These are phyloP conservation scores for Bombus ignitus DNA, from an alignment of 1,140 invertebrate genomes.

Conservation along the genomic window DNA sequence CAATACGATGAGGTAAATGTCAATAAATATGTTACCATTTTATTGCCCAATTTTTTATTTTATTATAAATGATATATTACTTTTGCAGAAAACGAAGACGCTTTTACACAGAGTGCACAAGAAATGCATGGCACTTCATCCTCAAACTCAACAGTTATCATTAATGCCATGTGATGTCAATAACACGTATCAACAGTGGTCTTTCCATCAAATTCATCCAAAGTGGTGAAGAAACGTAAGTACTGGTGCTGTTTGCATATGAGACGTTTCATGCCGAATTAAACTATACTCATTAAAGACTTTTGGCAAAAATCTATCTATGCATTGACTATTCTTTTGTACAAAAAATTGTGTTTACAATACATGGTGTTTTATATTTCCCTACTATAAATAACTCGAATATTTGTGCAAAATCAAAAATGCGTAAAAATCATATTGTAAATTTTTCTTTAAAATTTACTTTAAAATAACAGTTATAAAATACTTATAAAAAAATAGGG, in stretches of 20 bases:
- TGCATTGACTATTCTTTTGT: slow-evolving; percentile 3
- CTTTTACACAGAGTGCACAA: slow-evolving; percentile 91
- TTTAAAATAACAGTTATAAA: not conserved
- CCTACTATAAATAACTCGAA: not conserved
- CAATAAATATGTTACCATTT: not conserved
- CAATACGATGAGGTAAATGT: slow-evolving; percentile 88
- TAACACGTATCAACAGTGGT: slow-evolving; percentile 95
- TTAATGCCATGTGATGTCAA: slow-evolving; percentile 91
- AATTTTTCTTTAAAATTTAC: not conserved
- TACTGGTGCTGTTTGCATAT: slow-evolving; percentile 18
- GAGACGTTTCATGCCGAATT: not conserved
- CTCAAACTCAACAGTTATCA: slow-evolving; percentile 89
- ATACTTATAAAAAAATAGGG: not conserved
- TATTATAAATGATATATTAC: not conserved
- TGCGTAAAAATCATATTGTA: not conserved
- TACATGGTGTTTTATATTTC: not conserved
- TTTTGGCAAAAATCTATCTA: slow-evolving; percentile 7
- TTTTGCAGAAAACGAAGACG: slow-evolving; percentile 85
- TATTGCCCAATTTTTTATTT: not conserved
- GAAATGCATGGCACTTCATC: slow-evolving; percentile 94
- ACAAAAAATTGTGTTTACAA: not conserved
- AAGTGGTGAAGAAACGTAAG: slow-evolving; percentile 83
- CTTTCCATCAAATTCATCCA: slow-evolving; percentile 90
- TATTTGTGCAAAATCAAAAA: not conserved
- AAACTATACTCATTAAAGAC: not conserved